Conservation (phyloP, 2,797 vertebrate species). For the Falco columbarius region DNA sequence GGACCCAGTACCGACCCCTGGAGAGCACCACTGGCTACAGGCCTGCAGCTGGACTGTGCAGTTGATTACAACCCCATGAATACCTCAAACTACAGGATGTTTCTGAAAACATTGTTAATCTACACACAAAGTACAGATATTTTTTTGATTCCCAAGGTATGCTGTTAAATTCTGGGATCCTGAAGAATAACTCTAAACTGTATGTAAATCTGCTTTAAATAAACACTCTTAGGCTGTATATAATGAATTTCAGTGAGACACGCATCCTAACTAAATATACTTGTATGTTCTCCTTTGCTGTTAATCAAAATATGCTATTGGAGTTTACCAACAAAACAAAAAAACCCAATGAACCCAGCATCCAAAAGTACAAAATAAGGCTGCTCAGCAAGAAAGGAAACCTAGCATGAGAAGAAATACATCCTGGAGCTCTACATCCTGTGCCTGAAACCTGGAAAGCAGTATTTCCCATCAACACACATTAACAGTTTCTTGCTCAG, state of each 20-base stretch:
- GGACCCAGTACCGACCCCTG: no score
- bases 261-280: neutral
- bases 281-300: neutral
- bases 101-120: neutral
- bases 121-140: neutral
- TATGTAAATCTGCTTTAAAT: neutral
- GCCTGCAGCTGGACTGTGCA: no score
- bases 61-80: no score
- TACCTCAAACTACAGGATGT: neutral
- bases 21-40: no score
- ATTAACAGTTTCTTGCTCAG: neutral
- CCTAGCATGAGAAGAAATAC: neutral
- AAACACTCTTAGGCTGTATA: neutral
- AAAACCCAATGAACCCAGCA: fast-evolving
- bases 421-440: neutral
- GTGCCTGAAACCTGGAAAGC: neutral
- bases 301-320: neutral
- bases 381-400: neutral
- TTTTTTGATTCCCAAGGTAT: neutral
- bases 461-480: neutral
- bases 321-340: neutral
- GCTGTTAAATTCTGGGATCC: neutral
- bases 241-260: neutral
- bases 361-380: neutral
- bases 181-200: neutral